Base-by-base conservation (phyloP, 2,888 invertebrate genomes). In the Branchellion lobata region DNA sequence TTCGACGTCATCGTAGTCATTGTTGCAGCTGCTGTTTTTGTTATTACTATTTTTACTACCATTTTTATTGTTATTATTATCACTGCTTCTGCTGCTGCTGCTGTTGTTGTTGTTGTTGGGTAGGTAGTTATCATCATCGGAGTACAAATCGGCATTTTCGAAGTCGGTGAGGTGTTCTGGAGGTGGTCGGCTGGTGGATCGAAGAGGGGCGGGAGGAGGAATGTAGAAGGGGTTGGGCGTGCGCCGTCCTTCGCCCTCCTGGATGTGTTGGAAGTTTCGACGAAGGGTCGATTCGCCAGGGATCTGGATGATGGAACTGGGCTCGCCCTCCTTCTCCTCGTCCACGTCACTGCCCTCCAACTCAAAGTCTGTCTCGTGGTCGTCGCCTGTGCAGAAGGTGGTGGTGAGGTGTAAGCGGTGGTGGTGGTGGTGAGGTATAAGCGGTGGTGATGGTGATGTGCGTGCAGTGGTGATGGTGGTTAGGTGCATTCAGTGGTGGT, bases 331-430 rank as follows among this genome's bases (percentile, higher is more conserved):
- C 76, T 82, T 83, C 24, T 96, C 95, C 84, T 98, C 98, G 86
- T 98, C 98, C 83, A 96, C 96, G 86, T 98, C 98, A 80, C 96
- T 95, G 47, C 96, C 96, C 53, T 96, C 96, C 88, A 96, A 96
- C 81, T 87, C 87, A 82, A 86, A 86, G 79, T 87, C 86, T 75
- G 86, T 86, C 81, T 87, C 86, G 82, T 86, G 86, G 81, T 87
- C 86, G 81, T 87, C 86, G 74, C 83, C 86, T 86, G 82, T n/a
- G n/a, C n/a, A n/a, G 2, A 76, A 80, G 68, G 27, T 34, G 27
- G 33, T 27, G 33, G 33, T 33, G 33, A 0, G 1, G 27, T 21
- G 0, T 18, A n/a, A n/a, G n/a, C n/a, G n/a, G n/a, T n/a, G n/a
- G n/a, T 11, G 11, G 27, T 24, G n/a, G n/a, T n/a, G n/a, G n/a